Evolutionary conservation across 2,797 vertebrate genomes (phyloP).

Genomic region (Poeciliopsis gracilis): DNA sequence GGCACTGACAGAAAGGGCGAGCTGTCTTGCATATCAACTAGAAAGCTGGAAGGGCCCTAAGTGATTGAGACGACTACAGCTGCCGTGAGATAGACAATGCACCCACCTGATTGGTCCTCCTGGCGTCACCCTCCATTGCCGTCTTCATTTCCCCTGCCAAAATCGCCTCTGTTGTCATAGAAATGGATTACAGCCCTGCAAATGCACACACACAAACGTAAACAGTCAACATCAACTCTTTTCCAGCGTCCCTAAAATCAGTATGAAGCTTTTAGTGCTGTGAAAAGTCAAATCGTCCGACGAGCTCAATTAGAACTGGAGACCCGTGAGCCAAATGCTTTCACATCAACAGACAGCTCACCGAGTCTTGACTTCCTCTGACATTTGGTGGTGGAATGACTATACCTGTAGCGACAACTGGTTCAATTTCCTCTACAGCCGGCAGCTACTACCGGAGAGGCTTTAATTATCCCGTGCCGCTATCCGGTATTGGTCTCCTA

Average conservation of each 20-base stretch:
- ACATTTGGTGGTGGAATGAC: slow-evolving; percentile 13
- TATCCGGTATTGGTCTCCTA: slow-evolving; percentile 26
- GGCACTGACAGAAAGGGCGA: slow-evolving; percentile 31
- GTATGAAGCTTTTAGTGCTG: slow-evolving; percentile 32
- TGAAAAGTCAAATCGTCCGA: slow-evolving; percentile 25
- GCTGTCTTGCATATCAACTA: slow-evolving; percentile 71
- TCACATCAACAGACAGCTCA: slow-evolving; percentile 6
- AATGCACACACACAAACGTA: slow-evolving; percentile 52
- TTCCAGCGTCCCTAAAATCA: slow-evolving; percentile 19
- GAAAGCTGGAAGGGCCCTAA: slow-evolving; percentile 46
- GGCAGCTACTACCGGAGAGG: slow-evolving; percentile 14
- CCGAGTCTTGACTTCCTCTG: slow-evolving; percentile 18
- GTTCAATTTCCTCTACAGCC: slow-evolving; percentile 30
- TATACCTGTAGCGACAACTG: slow-evolving; percentile 16
- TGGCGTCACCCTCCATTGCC: slow-evolving; percentile 86
- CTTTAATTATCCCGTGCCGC: slow-evolving; percentile 28
- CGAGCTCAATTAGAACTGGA: slow-evolving; percentile 24
- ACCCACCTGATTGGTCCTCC: slow-evolving; percentile 86
- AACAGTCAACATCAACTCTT: slow-evolving; percentile 52
- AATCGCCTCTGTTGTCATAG: slow-evolving; percentile 91
- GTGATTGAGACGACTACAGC: slow-evolving; percentile 66
- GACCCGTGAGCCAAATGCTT: slow-evolving; percentile 25
- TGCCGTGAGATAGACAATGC: slow-evolving; percentile 46
- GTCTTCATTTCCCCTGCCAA: slow-evolving; percentile 88
- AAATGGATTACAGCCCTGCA: slow-evolving; percentile 81